Conservation (phyloP, 2,113 vertebrate species). For the Casuarius casuarius region DNA sequence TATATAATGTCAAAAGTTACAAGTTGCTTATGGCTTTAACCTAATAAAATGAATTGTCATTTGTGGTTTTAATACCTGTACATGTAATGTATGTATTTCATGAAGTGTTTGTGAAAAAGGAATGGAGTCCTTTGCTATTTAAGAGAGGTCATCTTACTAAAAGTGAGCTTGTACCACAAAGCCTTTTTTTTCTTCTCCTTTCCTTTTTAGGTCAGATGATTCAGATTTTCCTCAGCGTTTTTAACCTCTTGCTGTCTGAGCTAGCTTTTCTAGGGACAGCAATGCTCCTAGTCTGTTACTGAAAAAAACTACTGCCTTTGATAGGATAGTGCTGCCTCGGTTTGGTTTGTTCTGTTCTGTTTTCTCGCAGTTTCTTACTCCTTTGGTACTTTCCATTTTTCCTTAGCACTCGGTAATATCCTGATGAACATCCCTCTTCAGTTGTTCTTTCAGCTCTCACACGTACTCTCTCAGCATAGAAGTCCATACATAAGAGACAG, state of each 20-base stretch:
- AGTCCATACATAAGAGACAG: not conserved
- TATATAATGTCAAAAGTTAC: not conserved
- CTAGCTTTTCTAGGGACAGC: not conserved
- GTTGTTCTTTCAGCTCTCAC: not conserved
- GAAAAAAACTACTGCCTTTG: not conserved
- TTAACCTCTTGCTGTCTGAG: conserved; percentile 38
- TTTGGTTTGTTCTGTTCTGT: not conserved
- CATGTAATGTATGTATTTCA: not conserved
- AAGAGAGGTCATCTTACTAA: not conserved
- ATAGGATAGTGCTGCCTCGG: not conserved
- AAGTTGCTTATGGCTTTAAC: not conserved
- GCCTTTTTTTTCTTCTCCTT: not conserved
- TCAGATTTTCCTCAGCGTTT: conserved; percentile 59
- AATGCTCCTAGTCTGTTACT: not conserved
- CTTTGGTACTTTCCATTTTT: not conserved
- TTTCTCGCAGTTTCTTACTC: not conserved
- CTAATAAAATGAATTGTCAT: not conserved
- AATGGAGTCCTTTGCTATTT: not conserved
- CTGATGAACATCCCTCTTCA: not conserved
- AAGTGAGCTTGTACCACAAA: not conserved
- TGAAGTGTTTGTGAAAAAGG: not conserved
- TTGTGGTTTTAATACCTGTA: not conserved
- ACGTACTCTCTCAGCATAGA: not conserved
- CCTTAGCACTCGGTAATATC: not conserved
- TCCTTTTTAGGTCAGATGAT: conserved; percentile 60